These are phyloP conservation scores for Alosa alosa DNA, from an alignment of 2,113 vertebrate genomes.

Conservation along the genomic window DNA sequence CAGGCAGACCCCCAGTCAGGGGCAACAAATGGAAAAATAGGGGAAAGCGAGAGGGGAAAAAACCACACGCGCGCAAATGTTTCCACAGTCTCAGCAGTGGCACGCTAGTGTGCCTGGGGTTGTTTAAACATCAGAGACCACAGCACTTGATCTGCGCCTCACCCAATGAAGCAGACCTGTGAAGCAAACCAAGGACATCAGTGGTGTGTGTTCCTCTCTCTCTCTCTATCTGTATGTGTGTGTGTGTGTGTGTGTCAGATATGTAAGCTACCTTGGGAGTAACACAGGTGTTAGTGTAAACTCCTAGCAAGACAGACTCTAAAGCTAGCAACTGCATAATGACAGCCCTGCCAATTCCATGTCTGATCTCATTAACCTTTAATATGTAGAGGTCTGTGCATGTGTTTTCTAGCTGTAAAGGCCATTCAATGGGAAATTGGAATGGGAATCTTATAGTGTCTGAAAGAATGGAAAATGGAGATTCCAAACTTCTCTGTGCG, in stretches of 20 bases:
- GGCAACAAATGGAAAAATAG: neutral
- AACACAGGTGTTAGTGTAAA: neutral
- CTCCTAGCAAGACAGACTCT: neutral
- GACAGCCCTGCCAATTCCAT: neutral
- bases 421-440: neutral
- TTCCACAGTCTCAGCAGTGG: constrained; percentile 13
- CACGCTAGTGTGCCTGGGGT: constrained; percentile 1
- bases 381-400: neutral
- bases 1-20: neutral
- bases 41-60: neutral
- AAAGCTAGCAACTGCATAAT: neutral
- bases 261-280: constrained; percentile 1
- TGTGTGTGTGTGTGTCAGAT: neutral
- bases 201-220: neutral
- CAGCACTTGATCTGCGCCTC: neutral
- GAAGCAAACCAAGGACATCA: constrained; percentile 3
- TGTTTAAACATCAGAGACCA: neutral
- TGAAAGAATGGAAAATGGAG: neutral
- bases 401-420: neutral
- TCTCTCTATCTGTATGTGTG: neutral
- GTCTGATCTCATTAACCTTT: neutral
- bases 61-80: neutral
- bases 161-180: neutral
- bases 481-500: neutral
- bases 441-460: neutral